Evolutionary conservation across 2,113 vertebrate species (phyloP), one percentile per base, ranked within the genome.

Genomic region (Paradisaea rubra): DNA sequence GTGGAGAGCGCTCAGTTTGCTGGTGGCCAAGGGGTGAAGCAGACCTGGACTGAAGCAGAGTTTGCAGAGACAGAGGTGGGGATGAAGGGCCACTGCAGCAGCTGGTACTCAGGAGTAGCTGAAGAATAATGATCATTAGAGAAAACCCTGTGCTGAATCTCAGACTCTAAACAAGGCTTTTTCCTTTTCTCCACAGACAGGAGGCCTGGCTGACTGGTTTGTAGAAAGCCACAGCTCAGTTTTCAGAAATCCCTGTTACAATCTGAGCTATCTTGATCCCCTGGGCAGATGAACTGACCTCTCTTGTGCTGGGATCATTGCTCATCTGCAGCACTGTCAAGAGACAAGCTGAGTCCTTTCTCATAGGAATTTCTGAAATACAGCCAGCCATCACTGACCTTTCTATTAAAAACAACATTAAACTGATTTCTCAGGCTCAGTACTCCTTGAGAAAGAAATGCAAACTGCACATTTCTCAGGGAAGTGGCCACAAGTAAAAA

Each of bases 351-450:
- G 47, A 61, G n/a, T 82, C 35, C 54, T 93, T 95, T 89, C 93
- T 73, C 79, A 92, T 5, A 91, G 85, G 81, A 95, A 93, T 94
- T 94, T 80, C 81, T 96, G 96, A 94, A 93, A 80, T 73, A 63
- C 30, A 88, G 89, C 89, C 95, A 95, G 87, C 54, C 54, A 81
- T 86, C 79, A 77, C 64, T 95, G 95, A 97, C 87, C 87, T 93
- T 93, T 96, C 92, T 95, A 89, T 81, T 94, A 94, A 95, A 96
- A 97, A 89, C 41, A 60, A 88, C 89, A 85, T 63, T 82, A 87
- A 92, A 85, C 47, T 94, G 50, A 27, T 87, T 91, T 95, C 84
- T 95, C 87, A 93, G 89, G 91, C 89, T 91, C 68, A 88, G 42
- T 37, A 52, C 24, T 80, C 49, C 94, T 94, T 94, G 93, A 97